Percentiles rank a stretch among this genome's conserved stretches.
Evolutionary conservation across 2,888 invertebrate genomes (phyloP).

Genomic region (Blastobasis adustella): DNA sequence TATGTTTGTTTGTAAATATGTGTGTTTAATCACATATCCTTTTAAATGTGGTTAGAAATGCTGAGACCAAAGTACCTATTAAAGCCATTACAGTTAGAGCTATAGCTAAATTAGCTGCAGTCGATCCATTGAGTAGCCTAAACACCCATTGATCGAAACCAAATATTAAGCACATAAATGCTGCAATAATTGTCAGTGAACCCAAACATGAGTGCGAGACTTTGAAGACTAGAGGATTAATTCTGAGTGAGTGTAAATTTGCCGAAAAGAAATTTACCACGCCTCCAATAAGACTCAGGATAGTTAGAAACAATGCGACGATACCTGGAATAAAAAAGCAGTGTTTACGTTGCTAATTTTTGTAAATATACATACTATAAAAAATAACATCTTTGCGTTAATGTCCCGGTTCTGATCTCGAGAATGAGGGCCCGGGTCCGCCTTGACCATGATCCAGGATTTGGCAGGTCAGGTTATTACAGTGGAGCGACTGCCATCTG

Average conservation of each 20-base stretch:
- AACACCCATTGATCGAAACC: slow-evolving; percentile 23
- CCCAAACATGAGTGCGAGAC: slow-evolving; percentile 29
- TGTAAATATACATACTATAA: too few relatives aligned
- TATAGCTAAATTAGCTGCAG: slow-evolving; percentile 29
- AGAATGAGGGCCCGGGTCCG: too few relatives aligned
- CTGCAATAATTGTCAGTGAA: slow-evolving; percentile 27
- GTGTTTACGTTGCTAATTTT: too few relatives aligned
- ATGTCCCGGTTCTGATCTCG: too few relatives aligned
- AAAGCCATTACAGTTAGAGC: slow-evolving; percentile 30
- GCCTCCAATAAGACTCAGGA: slow-evolving; percentile 39
- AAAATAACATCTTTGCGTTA: too few relatives aligned
- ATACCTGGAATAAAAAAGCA: slow-evolving; percentile 35
- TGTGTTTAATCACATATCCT: neutral
- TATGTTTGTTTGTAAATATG: too few relatives aligned
- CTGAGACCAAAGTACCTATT: slow-evolving; percentile 26
- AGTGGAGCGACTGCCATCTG: too few relatives aligned
- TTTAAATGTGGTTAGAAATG: slow-evolving; percentile 6
- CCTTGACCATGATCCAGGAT: too few relatives aligned
- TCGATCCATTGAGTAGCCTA: slow-evolving; percentile 13
- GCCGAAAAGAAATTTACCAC: slow-evolving; percentile 24
- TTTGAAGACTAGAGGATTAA: slow-evolving; percentile 16
- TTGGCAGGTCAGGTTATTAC: too few relatives aligned
- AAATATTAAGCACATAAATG: slow-evolving; percentile 32
- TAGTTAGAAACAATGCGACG: slow-evolving; percentile 35
- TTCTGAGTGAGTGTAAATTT: slow-evolving; percentile 13